Conservation (phyloP, 2,113 vertebrate species). For the Ageneiosus marmoratus region DNA sequence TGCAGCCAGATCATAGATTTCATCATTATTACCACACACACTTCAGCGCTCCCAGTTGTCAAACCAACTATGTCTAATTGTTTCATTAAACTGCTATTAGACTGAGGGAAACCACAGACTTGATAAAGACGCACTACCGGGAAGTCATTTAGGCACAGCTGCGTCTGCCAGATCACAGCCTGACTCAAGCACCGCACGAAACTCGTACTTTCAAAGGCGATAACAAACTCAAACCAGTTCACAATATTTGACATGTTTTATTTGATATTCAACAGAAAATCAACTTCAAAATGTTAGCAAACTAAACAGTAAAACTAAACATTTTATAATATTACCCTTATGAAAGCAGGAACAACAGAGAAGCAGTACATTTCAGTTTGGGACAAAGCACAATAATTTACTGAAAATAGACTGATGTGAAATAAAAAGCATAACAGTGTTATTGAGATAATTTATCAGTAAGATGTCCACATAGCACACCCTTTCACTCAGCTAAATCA, state of each 20-base stretch:
- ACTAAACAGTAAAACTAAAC: slow-evolving; percentile 1
- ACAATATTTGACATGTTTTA: slow-evolving; percentile 13
- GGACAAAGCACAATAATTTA: not conserved
- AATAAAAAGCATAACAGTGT: not conserved
- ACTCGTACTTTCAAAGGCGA: not conserved
- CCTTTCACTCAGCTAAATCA: not conserved
- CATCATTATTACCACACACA: slow-evolving; percentile 34
- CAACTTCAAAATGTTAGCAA: slow-evolving; percentile 1
- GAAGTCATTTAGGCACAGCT: slow-evolving; percentile 38
- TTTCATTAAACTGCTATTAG: slow-evolving; percentile 47
- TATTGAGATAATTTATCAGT: not conserved
- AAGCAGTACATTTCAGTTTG: not conserved
- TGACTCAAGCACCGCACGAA: not conserved
- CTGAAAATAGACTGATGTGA: not conserved
- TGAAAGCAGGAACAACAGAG: not conserved
- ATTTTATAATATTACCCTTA: not conserved
- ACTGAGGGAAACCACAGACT: not conserved
- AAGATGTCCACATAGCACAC: not conserved
- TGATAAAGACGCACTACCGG: slow-evolving; percentile 42
- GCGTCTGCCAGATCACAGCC: slow-evolving; percentile 16
- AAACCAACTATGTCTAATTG: slow-evolving; percentile 50
- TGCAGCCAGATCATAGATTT: slow-evolving; percentile 57
- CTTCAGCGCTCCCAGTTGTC: slow-evolving; percentile 24
- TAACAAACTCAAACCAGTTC: not conserved
- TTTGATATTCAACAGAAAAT: slow-evolving; percentile 19